phyloP scores from a whole-genome alignment of 1,140 invertebrate species.

The Hylyphantes graminicola region DNA sequence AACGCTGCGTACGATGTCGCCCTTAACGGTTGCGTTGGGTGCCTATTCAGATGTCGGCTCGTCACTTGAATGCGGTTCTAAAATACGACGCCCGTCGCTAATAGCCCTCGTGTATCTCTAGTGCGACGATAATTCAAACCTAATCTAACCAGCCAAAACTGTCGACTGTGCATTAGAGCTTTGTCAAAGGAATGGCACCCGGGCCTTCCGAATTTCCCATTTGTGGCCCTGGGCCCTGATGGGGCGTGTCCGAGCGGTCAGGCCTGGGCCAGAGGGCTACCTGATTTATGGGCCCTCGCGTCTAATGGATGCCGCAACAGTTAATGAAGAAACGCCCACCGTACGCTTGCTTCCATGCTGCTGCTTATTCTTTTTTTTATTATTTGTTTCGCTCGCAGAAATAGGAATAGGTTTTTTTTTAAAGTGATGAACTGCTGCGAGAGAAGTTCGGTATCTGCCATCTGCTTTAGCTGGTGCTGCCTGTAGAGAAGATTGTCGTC shows the following conservation, averaged over 20 bases:
- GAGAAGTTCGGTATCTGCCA: constrained; percentile 21
- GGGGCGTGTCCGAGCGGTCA: constrained; percentile 48
- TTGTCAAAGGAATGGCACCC: background rate
- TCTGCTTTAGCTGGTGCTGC: background rate
- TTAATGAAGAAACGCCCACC: constrained; percentile 60
- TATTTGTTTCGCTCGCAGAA: constrained; percentile 7
- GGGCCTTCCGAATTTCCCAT: constrained; percentile 55
- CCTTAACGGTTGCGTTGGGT: no score
- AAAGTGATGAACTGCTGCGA: constrained; percentile 30
- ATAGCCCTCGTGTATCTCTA: no score
- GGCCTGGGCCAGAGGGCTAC: background rate
- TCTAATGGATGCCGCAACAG: constrained; percentile 60
- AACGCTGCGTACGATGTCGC: no score
- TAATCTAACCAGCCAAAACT: no score
- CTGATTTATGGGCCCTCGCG: constrained; percentile 50
- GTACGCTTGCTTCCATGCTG: constrained; percentile 5
- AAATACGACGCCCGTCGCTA: no score
- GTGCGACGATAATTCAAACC: no score
- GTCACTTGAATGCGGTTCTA: no score
- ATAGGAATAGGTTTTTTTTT: background rate
- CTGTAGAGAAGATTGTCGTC: no score
- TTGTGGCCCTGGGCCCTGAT: constrained; percentile 14
- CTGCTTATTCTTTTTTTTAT: constrained; percentile 8
- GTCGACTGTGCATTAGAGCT: no score
- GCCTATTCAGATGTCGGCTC: no score